Conservation (phyloP, 2,888 invertebrate species). For the Polydrusus tereticollis region DNA sequence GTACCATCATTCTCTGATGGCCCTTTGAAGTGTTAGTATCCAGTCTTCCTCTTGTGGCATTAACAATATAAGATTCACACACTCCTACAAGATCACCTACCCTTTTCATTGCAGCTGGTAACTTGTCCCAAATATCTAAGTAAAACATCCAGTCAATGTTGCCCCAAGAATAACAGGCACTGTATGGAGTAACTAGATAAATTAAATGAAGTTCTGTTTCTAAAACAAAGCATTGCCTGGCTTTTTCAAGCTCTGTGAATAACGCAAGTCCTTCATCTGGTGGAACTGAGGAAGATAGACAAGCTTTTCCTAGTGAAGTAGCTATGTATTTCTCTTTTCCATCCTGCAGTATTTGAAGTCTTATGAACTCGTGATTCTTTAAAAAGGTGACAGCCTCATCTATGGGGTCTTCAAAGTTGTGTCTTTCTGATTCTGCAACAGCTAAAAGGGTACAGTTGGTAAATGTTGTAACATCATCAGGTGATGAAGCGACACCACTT, state of each 20-base stretch:
- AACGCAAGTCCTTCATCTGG: constrained; percentile 93
- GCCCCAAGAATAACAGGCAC: constrained; percentile 83
- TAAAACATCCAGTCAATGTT: constrained; percentile 86
- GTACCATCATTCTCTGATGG: constrained; percentile 72
- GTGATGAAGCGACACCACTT: constrained; percentile 83
- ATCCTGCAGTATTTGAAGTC: constrained; percentile 70
- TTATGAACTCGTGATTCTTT: constrained; percentile 85
- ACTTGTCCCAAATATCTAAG: constrained; percentile 84
- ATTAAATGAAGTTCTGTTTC: constrained; percentile 96
- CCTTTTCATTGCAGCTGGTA: constrained; percentile 83
- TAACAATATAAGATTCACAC: constrained; percentile 86
- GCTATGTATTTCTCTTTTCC: constrained; percentile 74
- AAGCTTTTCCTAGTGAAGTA: constrained; percentile 92
- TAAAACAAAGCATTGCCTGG: constrained; percentile 89
- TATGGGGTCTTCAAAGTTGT: constrained; percentile 65
- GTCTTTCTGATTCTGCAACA: constrained; percentile 62
- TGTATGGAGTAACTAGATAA: constrained; percentile 95
- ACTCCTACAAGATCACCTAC: constrained; percentile 90
- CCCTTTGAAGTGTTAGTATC: constrained; percentile 69
- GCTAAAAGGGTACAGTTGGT: constrained; percentile 83
- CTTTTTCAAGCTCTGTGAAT: constrained; percentile 90
- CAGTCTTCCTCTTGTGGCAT: constrained; percentile 78
- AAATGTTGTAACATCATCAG: constrained; percentile 81
- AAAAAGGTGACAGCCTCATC: constrained; percentile 78
- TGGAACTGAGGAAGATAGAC: constrained; percentile 92